phyloP scores from a whole-genome alignment of 1,140 invertebrate genomes.

The Eriocheir sinensis region DNA sequence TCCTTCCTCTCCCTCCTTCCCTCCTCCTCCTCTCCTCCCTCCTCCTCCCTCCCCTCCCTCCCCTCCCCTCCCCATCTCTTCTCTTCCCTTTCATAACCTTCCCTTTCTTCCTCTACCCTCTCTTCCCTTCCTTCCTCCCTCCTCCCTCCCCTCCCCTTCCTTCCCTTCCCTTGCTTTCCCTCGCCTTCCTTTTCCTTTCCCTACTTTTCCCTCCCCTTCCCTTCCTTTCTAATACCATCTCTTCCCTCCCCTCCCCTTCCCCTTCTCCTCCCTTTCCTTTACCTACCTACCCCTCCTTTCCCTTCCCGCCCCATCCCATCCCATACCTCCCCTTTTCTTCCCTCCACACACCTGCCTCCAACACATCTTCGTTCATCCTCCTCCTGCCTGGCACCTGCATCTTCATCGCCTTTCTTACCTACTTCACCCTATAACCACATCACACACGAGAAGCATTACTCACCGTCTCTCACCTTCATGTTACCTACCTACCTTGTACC shows the following conservation, averaged over 20 bases:
- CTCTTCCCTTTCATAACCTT: neutral
- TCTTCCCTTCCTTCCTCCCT: neutral
- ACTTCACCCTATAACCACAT: too few relatives aligned
- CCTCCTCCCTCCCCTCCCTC: neutral
- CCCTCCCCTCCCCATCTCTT: neutral
- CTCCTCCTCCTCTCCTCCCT: neutral
- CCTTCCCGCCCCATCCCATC: too few relatives aligned
- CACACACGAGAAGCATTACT: too few relatives aligned
- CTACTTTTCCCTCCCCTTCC: neutral
- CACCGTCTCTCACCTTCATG: too few relatives aligned
- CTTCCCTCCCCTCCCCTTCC: neutral
- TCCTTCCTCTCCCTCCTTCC: neutral
- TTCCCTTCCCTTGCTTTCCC: neutral
- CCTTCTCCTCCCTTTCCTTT: too few relatives aligned
- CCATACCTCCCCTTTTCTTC: neutral
- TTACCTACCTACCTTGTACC: too few relatives aligned
- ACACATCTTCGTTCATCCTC: too few relatives aligned
- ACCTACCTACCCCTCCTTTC: neutral
- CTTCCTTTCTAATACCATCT: neutral
- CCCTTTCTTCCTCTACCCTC: neutral
- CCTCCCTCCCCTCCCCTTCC: neutral
- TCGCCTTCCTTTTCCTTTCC: neutral
- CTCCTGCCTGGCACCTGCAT: too few relatives aligned
- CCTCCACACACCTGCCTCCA: too few relatives aligned
- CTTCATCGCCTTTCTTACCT: too few relatives aligned